Base-by-base conservation (phyloP, 2,888 invertebrate genomes). In the Steromphala cineraria region DNA sequence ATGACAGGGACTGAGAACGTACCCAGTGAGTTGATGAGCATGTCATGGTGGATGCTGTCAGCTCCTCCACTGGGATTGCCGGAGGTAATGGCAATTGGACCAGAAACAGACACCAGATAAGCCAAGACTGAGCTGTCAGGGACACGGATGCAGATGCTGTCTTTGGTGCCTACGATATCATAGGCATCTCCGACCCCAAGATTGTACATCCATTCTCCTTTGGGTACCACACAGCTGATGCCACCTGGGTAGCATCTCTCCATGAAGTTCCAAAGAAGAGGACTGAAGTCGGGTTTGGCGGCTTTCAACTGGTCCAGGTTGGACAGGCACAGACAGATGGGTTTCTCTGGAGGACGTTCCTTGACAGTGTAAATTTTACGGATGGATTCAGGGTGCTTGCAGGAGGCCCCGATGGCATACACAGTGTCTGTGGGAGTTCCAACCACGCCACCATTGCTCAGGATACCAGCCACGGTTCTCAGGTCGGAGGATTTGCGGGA, bases 341-440 rank as follows among this genome's bases (percentile, higher is more conserved):
- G 89, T 79, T 89, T 89, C 81, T 88, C 88, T 19, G 87, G 81
- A 10, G 89, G 89, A 19, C 75, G 40, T 31, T 84, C 87, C 79
- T 89, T 89, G 67, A 88, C 84, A 75, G 86, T 82, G 80, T 88
- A 89, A 28, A 89, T 86, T 15, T 83, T 84, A 21, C 78, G 83
- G 53, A 89, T 86, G 31, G 87, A 86, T 21, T 84, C 84, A 13
- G 89, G 89, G 40, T 85, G 81, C 79, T 84, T 86, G 79, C 88
- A 88, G 13, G 88, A 89, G 28, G 85, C 88, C 15, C 82, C 88
- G 13, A 89, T 78, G n/a, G 87, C 89, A 77, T 89, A 89, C 21
- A 89, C 89, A 0, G 89, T 89, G 81, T 89, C 89, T 19, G 89
- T 89, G 19, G 89, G 89, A 28, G 86, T 83, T 53, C 89, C 87